phyloP scores from a whole-genome alignment of 30 jellyfish, hydroid and myxozoan genomes.

The Aurelia coerulea region DNA sequence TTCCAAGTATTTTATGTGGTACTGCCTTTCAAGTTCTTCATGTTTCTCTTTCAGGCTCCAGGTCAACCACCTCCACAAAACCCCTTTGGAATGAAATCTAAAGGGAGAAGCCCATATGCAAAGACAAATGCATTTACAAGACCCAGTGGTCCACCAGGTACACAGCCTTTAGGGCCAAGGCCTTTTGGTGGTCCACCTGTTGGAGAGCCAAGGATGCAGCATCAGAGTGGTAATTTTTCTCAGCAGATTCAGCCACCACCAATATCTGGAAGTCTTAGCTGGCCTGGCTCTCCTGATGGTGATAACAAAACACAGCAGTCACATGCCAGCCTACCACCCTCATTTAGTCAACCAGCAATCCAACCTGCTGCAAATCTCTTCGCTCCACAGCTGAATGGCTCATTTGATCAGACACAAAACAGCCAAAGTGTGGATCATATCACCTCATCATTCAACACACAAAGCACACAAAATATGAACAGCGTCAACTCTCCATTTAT shows the following conservation, averaged over 20 bases:
- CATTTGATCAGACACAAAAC: conserved; percentile 3
- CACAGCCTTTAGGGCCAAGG: not conserved
- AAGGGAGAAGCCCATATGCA: conserved; percentile 34
- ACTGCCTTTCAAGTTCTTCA: too few relatives aligned
- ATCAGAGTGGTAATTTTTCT: not conserved
- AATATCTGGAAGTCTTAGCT: conserved; percentile 38
- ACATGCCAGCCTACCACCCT: conserved; percentile 1
- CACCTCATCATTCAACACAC: too few relatives aligned
- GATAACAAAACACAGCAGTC: not conserved
- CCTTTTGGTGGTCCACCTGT: not conserved
- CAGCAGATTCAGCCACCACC: not conserved
- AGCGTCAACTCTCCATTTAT: too few relatives aligned
- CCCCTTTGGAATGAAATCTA: conserved; percentile 48
- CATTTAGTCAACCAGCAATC: not conserved
- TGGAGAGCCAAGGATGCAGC: not conserved
- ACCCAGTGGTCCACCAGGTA: not conserved
- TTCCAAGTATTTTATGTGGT: not conserved
- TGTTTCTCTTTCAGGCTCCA: too few relatives aligned
- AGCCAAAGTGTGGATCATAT: too few relatives aligned
- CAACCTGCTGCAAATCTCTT: not conserved
- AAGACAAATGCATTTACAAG: conserved; percentile 9
- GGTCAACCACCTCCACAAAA: not conserved
- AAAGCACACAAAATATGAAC: too few relatives aligned
- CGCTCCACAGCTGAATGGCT: not conserved
- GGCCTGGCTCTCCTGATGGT: conserved; percentile 40